Evolutionary conservation across 2,888 invertebrate genomes (phyloP), one percentile per base, ranked within the genome.

Genomic region (Torymus aiolomorphi): DNA sequence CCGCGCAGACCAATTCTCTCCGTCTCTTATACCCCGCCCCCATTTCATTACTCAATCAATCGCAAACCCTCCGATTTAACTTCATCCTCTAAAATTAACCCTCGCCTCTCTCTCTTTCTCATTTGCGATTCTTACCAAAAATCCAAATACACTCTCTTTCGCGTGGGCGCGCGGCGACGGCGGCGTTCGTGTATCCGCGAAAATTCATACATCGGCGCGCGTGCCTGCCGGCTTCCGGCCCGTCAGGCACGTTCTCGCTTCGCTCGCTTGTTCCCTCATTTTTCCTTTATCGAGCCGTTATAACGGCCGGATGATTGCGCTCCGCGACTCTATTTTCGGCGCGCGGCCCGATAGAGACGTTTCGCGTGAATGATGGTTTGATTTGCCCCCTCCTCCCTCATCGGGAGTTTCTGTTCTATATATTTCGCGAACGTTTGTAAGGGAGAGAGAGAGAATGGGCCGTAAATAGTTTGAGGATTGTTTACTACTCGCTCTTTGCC

Each of bases 391-490:
- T 42, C 67, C 20, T 18, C 10, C 4, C 8, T 8, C 42, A 5
- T 8, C 42, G 8, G 2, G 49, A 18, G n/a, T 24, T 24, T 18
- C 54, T 18, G 49, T 13, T 16, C 49, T 11, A 12, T 5, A 8
- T 14, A 56, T 31, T 24, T 56, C 56, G 54, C 56, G 56, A 56
- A 2, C 54, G 52, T 42, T 42, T 16, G 42, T 63, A 42, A 13
- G 20, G 20, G 13, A 18, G 31, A 31, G 52, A 16, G 61, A 51
- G 69, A 61, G 59, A 76, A 69, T 63, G 62, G 52, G 54, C 76
- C 62, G 69, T 31, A 76, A 76, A 76, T 76, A 69, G 61, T 76
- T 69, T 24, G 18, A n/a, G 49, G 57, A 57, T 74, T 74, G 72
- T 52, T 72, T 72, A 72, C 72, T 54, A 14, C 66, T 13, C 8